Conservation (phyloP, 1,140 invertebrate genomes). For the Dendroctonus ponderosae region DNA sequence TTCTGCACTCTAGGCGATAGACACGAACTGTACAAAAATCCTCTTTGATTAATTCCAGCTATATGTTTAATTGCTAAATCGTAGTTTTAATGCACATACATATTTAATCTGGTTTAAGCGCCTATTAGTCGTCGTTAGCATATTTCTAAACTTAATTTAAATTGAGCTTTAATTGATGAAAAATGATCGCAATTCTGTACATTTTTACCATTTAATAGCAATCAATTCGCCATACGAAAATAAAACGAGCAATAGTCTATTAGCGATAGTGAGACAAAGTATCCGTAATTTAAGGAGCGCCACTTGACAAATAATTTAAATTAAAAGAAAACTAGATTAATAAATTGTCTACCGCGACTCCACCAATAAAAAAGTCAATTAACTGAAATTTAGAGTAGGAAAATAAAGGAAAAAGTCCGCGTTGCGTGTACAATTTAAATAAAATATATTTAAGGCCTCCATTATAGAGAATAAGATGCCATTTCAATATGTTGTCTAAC, state of each 20-base stretch:
- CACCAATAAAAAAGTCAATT: constrained; percentile 31
- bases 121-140: no score
- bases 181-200: no score
- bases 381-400: constrained; percentile 33
- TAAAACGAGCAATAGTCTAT: background rate
- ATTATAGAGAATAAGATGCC: constrained; percentile 38
- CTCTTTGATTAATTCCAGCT: no score
- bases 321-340: constrained; percentile 1
- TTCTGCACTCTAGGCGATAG: no score
- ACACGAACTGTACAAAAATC: no score
- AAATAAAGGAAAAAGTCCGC: constrained; percentile 22
- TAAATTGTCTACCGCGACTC: constrained; percentile 24
- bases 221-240: no score
- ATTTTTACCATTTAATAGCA: no score
- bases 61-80: no score
- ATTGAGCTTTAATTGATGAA: no score
- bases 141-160: no score
- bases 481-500: constrained; percentile 44
- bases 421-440: constrained; percentile 36
- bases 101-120: no score
- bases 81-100: no score
- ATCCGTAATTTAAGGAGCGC: background rate
- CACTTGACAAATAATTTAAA: constrained; percentile 3
- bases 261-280: background rate
- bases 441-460: constrained; percentile 37